Evolutionary conservation across 2,888 invertebrate genomes (phyloP).

Genomic region (Fragum sueziense): DNA sequence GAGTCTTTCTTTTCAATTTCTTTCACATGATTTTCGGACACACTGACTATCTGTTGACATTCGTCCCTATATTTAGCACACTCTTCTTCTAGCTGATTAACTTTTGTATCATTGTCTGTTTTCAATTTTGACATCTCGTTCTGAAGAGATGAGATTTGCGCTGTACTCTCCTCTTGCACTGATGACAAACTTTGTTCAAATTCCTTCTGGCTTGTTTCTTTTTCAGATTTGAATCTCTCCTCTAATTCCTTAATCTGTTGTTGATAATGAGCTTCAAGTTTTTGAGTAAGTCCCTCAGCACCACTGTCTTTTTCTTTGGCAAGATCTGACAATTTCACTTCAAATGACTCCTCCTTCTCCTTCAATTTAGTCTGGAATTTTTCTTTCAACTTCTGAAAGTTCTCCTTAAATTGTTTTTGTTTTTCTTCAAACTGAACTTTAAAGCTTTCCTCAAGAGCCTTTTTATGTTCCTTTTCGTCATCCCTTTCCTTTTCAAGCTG

Average conservation of each 20-base stretch:
- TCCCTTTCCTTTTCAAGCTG: slow-evolving; percentile 54
- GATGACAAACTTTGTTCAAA: slow-evolving; percentile 60
- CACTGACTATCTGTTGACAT: slow-evolving; percentile 38
- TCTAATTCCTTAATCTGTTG: slow-evolving; percentile 65
- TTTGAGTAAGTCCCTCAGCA: slow-evolving; percentile 64
- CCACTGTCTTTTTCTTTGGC: slow-evolving; percentile 73
- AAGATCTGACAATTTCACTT: slow-evolving; percentile 67
- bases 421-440: slow-evolving; percentile 73
- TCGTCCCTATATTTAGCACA: slow-evolving; percentile 32
- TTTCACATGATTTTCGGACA: slow-evolving; percentile 63
- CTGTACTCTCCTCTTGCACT: slow-evolving; percentile 12
- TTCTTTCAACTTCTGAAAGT: slow-evolving; percentile 72
- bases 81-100: slow-evolving; percentile 27
- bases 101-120: slow-evolving; percentile 30
- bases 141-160: slow-evolving; percentile 17
- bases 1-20: slow-evolving; percentile 69
- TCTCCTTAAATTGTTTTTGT: slow-evolving; percentile 74
- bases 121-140: slow-evolving; percentile 38
- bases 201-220: slow-evolving; percentile 58
- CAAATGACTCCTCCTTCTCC: slow-evolving; percentile 72
- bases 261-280: slow-evolving; percentile 64
- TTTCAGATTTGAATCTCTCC: slow-evolving; percentile 61
- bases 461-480: slow-evolving; percentile 60
- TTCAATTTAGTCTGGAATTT: slow-evolving; percentile 71
- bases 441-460: slow-evolving; percentile 67